Conservation (phyloP, 2,113 vertebrate genomes). For the Triplophysa siluroides region DNA sequence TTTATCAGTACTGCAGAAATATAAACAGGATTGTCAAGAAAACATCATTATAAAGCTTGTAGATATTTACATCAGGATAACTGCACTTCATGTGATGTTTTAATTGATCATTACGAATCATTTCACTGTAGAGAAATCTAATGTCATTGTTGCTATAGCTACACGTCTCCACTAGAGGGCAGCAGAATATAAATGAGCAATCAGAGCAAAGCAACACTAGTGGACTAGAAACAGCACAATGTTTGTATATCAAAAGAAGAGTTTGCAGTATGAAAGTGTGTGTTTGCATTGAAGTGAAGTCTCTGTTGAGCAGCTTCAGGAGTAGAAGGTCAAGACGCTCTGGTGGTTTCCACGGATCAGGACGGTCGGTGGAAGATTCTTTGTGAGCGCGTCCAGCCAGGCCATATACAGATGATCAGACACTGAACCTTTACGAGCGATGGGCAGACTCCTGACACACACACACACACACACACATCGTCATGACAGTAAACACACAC, state of each 20-base stretch:
- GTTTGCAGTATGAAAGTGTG: too few relatives aligned
- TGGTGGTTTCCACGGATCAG: constrained; percentile 97
- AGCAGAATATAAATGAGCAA: too few relatives aligned
- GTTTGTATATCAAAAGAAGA: too few relatives aligned
- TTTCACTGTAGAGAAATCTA: not conserved
- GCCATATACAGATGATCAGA: constrained; percentile 96
- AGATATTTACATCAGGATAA: constrained; percentile 4
- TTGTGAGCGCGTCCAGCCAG: constrained; percentile 92
- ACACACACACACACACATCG: constrained; percentile 34
- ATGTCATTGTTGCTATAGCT: not conserved
- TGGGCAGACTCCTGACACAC: constrained; percentile 88
- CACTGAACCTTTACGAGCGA: constrained; percentile 90
- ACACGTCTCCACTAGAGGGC: not conserved
- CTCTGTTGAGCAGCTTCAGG: constrained; percentile 70
- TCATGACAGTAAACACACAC: not conserved
- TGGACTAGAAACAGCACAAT: too few relatives aligned
- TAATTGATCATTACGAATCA: not conserved
- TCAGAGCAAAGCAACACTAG: too few relatives aligned
- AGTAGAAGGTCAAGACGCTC: constrained; percentile 98
- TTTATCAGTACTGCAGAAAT: not conserved
- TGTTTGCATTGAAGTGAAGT: too few relatives aligned
- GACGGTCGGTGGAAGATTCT: constrained; percentile 90
- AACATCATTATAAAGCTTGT: not conserved
- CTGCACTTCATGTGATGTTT: not conserved
- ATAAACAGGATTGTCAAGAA: constrained; percentile 9